Conservation (phyloP, 2,113 vertebrate species). For the Emydocephalus ijimae region DNA sequence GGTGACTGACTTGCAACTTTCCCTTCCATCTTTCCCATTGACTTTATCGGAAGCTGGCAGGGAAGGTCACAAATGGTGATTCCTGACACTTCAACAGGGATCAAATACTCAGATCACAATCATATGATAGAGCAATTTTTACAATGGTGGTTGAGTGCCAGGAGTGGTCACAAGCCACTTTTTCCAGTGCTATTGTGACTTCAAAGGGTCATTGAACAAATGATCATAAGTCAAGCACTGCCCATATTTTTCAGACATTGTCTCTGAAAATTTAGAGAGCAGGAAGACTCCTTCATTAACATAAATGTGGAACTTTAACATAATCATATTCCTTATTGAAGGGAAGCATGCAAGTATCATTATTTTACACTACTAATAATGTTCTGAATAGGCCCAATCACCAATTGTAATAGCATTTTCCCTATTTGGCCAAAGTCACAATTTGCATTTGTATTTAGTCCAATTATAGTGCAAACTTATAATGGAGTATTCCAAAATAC, state of each 20-base stretch:
- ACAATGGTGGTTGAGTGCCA: neutral
- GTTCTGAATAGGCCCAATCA: neutral
- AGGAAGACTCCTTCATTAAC: neutral
- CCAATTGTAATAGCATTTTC: slow-evolving; percentile 1
- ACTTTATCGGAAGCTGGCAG: neutral
- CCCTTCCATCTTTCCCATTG: neutral
- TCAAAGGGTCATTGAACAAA: neutral
- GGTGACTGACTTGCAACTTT: neutral
- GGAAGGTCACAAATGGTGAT: neutral
- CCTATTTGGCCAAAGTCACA: slow-evolving; percentile 28
- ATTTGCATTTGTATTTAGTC: slow-evolving; percentile 5
- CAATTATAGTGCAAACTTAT: slow-evolving; percentile 29
- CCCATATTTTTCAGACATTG: neutral
- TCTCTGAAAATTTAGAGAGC: neutral
- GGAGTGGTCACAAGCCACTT: neutral
- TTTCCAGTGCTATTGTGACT: neutral
- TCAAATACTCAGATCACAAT: neutral
- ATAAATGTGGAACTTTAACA: neutral
- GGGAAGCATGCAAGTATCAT: neutral
- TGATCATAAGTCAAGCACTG: neutral
- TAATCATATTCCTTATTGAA: neutral
- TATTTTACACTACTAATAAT: neutral
- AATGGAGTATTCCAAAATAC: slow-evolving; percentile 4
- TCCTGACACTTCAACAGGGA: neutral
- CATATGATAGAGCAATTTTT: neutral